Evolutionary conservation across 2,797 vertebrate species (phyloP), one percentile per base, ranked within the genome.

Genomic region (Adrianichthys oophorus): DNA sequence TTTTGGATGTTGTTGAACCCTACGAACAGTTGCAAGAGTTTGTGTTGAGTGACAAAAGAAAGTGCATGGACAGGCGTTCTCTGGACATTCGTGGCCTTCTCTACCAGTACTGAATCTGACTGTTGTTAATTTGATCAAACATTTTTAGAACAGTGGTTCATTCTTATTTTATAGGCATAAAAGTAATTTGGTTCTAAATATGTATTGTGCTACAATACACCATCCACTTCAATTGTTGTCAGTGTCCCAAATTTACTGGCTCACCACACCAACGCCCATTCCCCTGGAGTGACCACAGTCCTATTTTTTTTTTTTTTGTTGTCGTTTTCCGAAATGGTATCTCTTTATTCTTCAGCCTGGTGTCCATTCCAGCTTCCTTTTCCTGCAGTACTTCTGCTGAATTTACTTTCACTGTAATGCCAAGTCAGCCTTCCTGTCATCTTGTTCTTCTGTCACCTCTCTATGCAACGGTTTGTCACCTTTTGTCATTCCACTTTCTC

Each of bases 391-490:
- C 41, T 41, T 53, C 45, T 58, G 48, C 48, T 62, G 51, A 74
- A 53, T 75, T 47, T 62, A 69, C 52, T 57, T 76, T 48, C 53
- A 12, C n/a, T 23, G 49, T 52, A 54, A 47, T 68, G 21, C 49
- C 47, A 68, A 63, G 23, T 61, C 64, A 73, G 40, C 42, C 46
- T 46, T 21, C 23, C 56, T 26, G 43, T 76, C 61, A 29, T 17
- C 21, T 19, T 32, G 65, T 48, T 12, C 32, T 12, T 13, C 10
- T 47, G 49, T 70, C 58, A 62, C 41, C 52, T 60, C 23, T 42
- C 44, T 56, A 52, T 63, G 19, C 63, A 70, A 19, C 37, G 41
- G 41, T 42, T 60, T 10, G 40, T 48, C 42, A 26, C 41, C 47
- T 53, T 56, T 52, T 15, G 4, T 29, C 7, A 7, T 48, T 21